Evolutionary conservation across 1,140 invertebrate species (phyloP).

Genomic region (Chironomus striatipennis): DNA sequence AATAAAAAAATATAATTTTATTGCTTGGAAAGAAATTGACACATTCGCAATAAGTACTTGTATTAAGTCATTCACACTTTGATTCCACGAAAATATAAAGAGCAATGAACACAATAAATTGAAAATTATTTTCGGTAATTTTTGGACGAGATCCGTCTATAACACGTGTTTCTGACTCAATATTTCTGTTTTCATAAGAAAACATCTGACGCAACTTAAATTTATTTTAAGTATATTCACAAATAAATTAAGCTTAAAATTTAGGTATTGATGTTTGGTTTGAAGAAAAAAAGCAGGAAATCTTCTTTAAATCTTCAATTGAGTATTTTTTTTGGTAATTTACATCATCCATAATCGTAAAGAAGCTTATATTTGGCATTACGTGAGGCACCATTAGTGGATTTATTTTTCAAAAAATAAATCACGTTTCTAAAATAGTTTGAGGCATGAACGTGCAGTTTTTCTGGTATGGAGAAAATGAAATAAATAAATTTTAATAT

Average conservation of each 20-base stretch:
- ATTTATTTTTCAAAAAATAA: not conserved
- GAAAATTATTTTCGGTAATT: not conserved
- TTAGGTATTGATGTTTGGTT: not conserved
- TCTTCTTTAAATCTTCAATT: not conserved
- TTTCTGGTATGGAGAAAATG: not conserved
- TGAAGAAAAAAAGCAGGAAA: not conserved
- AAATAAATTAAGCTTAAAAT: not conserved
- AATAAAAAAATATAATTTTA: slow-evolving; percentile 6
- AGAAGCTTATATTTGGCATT: not conserved
- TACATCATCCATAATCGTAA: not conserved
- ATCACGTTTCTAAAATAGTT: not conserved
- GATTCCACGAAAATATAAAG: not conserved
- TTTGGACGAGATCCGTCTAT: not conserved
- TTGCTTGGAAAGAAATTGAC: too few species aligned
- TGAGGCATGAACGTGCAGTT: not conserved
- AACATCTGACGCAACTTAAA: not conserved
- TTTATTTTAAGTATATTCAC: not conserved
- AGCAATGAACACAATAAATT: not conserved
- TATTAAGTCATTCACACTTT: too few species aligned
- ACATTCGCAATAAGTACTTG: too few species aligned
- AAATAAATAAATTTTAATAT: not conserved
- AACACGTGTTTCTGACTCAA: not conserved
- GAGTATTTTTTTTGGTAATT: not conserved
- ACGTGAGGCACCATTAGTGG: too few species aligned
- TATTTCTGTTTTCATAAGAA: not conserved